These are phyloP conservation scores for Anthopleura xanthogrammica DNA, from an alignment of 92 coral and sea anemone species.

Conservation along the genomic window DNA sequence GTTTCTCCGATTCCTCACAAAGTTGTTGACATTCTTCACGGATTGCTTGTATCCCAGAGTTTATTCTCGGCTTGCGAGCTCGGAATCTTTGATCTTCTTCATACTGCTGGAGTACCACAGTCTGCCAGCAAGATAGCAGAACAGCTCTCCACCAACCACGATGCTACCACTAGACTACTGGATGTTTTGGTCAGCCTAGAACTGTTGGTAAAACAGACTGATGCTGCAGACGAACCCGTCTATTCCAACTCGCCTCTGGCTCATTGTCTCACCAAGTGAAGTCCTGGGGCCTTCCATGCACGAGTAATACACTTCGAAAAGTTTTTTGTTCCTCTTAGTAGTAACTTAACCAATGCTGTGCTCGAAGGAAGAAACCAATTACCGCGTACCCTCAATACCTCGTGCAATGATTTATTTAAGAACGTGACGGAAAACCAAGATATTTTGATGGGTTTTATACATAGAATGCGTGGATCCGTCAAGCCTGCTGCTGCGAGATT, in stretches of 20 bases:
- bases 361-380: conserved; percentile 53
- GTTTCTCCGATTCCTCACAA: conserved; percentile 37
- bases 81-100: conserved; percentile 39
- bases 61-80: conserved; percentile 43
- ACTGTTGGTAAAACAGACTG: conserved; percentile 21
- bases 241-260: conserved; percentile 39
- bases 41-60: conserved; percentile 9
- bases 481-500: conserved; percentile 25
- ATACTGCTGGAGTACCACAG: conserved; percentile 12
- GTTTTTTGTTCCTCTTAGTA: too few relatives aligned
- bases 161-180: conserved; percentile 39
- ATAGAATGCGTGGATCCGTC: conserved; percentile 25
- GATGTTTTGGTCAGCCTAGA: conserved; percentile 48
- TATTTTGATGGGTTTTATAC: conserved; percentile 6
- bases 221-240: conserved; percentile 12
- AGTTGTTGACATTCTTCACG: conserved; percentile 24
- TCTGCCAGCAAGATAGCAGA: conserved; percentile 3
- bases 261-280: conserved; percentile 36
- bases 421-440: conserved; percentile 1
- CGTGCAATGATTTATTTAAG: conserved; percentile 47
- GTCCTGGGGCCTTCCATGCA: conserved; percentile 22
- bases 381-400: conserved; percentile 33
- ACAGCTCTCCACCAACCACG: too few relatives aligned
- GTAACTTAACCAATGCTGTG: conserved; percentile 33
- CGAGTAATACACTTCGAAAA: conserved; percentile 16